Percentiles rank a stretch among this genome's conserved stretches.
Evolutionary conservation across 2,888 invertebrate genomes (phyloP).

Genomic region (Eupithecia abbreviata): DNA sequence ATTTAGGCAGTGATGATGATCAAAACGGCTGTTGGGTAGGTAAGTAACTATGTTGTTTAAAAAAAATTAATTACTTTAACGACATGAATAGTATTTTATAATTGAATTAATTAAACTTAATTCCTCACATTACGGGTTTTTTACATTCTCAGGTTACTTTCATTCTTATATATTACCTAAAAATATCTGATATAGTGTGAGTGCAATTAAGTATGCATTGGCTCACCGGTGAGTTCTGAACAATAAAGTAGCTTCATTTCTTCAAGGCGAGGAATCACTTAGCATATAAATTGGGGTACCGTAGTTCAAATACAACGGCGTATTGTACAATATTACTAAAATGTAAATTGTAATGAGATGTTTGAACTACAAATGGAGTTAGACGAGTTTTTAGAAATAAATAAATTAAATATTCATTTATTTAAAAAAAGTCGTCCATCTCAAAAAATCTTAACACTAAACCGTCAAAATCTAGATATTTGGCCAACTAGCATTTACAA

Average conservation of each 20-base stretch:
- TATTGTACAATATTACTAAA: conserved; percentile 19
- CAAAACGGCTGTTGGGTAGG: too few species aligned
- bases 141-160: neutral
- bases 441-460: too few species aligned
- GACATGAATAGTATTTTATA: too few species aligned
- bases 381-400: neutral
- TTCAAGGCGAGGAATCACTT: conserved; percentile 32
- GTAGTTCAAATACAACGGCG: conserved; percentile 22
- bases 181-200: neutral
- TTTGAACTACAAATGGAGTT: neutral
- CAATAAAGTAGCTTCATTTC: conserved; percentile 24
- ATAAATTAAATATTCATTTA: too few species aligned
- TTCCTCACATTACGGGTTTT: too few species aligned
- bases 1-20: too few species aligned
- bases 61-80: too few species aligned
- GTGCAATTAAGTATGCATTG: conserved; percentile 10
- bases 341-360: conserved; percentile 19
- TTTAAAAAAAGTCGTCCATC: too few species aligned
- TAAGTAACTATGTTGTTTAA: too few species aligned
- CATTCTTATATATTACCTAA: neutral
- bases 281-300: conserved; percentile 35
- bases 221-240: conserved; percentile 12
- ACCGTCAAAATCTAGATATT: neutral
- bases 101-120: too few species aligned
- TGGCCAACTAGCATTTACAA: neutral